Evolutionary conservation across 2,113 vertebrate species (phyloP).

Genomic region (Limnothrissa miodon): DNA sequence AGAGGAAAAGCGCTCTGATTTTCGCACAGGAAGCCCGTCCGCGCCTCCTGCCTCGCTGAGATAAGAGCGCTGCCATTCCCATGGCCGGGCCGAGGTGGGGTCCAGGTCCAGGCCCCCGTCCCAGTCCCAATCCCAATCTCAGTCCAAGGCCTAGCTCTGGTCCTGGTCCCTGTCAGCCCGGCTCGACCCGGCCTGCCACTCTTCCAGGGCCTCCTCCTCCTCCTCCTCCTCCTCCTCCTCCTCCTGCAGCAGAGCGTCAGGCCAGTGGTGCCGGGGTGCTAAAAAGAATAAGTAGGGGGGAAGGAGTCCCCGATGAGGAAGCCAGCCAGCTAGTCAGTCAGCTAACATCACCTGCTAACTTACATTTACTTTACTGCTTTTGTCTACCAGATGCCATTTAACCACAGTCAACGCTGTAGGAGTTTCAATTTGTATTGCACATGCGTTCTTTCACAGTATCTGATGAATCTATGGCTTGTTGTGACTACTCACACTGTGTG

Average conservation of each 20-base stretch:
- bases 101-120: not conserved
- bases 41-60: conserved; percentile 95
- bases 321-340: conserved; percentile 51
- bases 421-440: not conserved
- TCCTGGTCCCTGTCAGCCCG: conserved; percentile 82
- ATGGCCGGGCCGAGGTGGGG: conserved; percentile 72
- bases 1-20: conserved; percentile 99
- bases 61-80: conserved; percentile 96
- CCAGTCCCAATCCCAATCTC: too few species aligned
- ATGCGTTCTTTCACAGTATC: not conserved
- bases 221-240: conserved; percentile 12
- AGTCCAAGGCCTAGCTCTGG: not conserved
- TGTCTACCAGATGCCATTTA: not conserved
- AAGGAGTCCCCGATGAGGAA: conserved; percentile 54
- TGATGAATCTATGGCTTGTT: not conserved
- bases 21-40: conserved; percentile 95
- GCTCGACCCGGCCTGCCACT: conserved; percentile 73
- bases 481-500: not conserved
- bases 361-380: not conserved
- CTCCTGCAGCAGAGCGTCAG: conserved; percentile 63
- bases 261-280: conserved; percentile 66
- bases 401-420: not conserved
- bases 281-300: conserved; percentile 75
- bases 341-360: not conserved
- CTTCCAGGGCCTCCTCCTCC: conserved; percentile 72